These are phyloP conservation scores for Agriopis marginaria DNA, from an alignment of 2,888 invertebrate species.

Conservation along the genomic window DNA sequence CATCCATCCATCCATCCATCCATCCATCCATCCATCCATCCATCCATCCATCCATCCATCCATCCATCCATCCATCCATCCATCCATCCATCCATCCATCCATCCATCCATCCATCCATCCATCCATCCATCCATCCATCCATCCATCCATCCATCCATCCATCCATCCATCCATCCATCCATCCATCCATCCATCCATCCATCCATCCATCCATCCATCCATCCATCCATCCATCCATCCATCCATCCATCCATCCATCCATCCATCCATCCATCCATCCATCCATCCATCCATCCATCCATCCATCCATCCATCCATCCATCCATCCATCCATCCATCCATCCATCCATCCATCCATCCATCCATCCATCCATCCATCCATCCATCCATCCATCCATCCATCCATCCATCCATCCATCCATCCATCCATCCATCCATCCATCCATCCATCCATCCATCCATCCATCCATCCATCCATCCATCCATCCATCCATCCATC, in stretches of 20 bases:
- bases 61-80: conserved; percentile 1
- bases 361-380: not conserved
- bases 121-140: conserved; percentile 1
- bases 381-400: too few species aligned
- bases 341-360: conserved; percentile 20
- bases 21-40: conserved; percentile 1
- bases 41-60: conserved; percentile 1
- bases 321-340: conserved; percentile 14
- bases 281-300: conserved; percentile 12
- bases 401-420: too few species aligned
- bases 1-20: conserved; percentile 1
- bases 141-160: conserved; percentile 1
- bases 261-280: conserved; percentile 1
- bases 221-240: conserved; percentile 1
- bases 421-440: too few species aligned
- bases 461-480: too few species aligned
- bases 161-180: conserved; percentile 1
- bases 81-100: conserved; percentile 1
- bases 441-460: too few species aligned
- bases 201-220: conserved; percentile 1
- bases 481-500: too few species aligned
- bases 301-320: conserved; percentile 12
- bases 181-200: conserved; percentile 1
- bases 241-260: conserved; percentile 1
- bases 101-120: conserved; percentile 1